These are phyloP conservation scores for Perca flavescens DNA, from an alignment of 2,113 vertebrate species.

Conservation along the genomic window DNA sequence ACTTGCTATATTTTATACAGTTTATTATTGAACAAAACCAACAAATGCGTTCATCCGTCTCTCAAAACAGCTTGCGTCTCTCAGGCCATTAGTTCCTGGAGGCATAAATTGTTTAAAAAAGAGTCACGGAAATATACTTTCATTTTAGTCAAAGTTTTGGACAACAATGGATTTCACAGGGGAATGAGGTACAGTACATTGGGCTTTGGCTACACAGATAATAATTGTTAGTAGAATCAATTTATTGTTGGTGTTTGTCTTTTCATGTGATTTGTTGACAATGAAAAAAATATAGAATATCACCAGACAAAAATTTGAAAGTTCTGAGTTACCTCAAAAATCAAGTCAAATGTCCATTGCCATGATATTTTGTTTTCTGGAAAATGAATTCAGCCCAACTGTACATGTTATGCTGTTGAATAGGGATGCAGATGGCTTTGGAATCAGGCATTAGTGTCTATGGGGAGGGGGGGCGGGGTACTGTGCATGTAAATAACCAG, in stretches of 20 bases:
- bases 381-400: slow-evolving; percentile 22
- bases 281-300: slow-evolving; percentile 17
- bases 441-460: slow-evolving; percentile 75
- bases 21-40: slow-evolving; percentile 17
- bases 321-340: slow-evolving; percentile 1
- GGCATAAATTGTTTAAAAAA: not conserved
- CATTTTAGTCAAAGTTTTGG: not conserved
- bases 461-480: slow-evolving; percentile 29
- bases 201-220: not conserved
- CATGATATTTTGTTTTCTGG: slow-evolving; percentile 39
- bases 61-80: not conserved
- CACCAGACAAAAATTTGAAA: not conserved
- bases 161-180: not conserved
- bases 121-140: not conserved
- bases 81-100: not conserved
- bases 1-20: slow-evolving; percentile 18
- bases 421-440: slow-evolving; percentile 73
- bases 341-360: slow-evolving; percentile 3
- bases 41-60: not conserved
- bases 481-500: slow-evolving; percentile 85
- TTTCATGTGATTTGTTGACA: not conserved
- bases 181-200: not conserved
- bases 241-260: slow-evolving; percentile 12
- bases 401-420: slow-evolving; percentile 29
- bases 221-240: not conserved